Percentiles rank a stretch among this genome's conserved stretches.
Evolutionary conservation across 2,888 invertebrate species (phyloP).

Genomic region (Lithophane semibrunnea): DNA sequence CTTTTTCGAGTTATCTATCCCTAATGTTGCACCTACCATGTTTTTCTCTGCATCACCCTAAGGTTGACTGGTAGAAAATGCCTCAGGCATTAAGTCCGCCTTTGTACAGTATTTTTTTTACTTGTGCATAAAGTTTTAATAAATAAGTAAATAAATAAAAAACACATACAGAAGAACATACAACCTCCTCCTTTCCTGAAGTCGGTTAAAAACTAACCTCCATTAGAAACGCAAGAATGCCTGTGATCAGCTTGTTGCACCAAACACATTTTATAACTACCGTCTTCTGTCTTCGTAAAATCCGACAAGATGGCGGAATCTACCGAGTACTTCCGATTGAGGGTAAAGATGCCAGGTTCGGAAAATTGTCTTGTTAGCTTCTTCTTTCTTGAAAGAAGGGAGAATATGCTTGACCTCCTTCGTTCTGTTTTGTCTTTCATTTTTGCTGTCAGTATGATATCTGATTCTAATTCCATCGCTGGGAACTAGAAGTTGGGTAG

Average conservation of each 20-base stretch:
- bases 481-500: not conserved
- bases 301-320: conserved; percentile 83
- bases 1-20: too few relatives aligned
- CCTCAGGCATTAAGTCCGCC: too few relatives aligned
- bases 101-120: too few relatives aligned
- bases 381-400: conserved; percentile 78
- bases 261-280: conserved; percentile 68
- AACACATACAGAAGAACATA: too few relatives aligned
- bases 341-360: conserved; percentile 73
- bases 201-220: conserved; percentile 69
- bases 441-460: conserved; percentile 71
- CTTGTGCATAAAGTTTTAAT: too few relatives aligned
- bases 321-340: conserved; percentile 80
- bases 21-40: too few relatives aligned
- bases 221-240: conserved; percentile 70
- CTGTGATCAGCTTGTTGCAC: conserved; percentile 65
- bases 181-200: too few relatives aligned
- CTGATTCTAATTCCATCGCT: conserved; percentile 76
- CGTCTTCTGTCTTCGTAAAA: conserved; percentile 72
- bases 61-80: too few relatives aligned
- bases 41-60: too few relatives aligned
- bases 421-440: conserved; percentile 78
- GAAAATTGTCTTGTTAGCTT: conserved; percentile 82
- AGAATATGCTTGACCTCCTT: conserved; percentile 84
- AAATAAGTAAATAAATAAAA: too few relatives aligned